These are phyloP conservation scores for Anoplopoma fimbria DNA, from an alignment of 2,113 vertebrate species.

Conservation along the genomic window DNA sequence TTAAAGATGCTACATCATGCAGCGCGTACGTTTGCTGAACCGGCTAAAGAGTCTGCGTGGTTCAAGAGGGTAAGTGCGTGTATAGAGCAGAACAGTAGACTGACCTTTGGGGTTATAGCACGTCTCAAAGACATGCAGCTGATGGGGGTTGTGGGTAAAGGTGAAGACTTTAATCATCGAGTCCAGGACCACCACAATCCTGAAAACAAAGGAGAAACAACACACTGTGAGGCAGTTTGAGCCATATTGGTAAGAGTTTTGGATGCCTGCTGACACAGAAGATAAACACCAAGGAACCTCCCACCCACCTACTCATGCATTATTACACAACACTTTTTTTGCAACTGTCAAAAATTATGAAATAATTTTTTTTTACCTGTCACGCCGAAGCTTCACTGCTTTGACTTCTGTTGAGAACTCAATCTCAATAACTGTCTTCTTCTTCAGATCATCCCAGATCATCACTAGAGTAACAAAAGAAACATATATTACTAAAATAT, in stretches of 20 bases:
- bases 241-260: neutral
- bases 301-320: neutral
- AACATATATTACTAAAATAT: neutral
- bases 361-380: conserved; percentile 85
- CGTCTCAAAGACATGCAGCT: conserved; percentile 98
- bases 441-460: conserved; percentile 99
- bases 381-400: conserved; percentile 95
- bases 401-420: conserved; percentile 99
- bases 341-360: neutral
- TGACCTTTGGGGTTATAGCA: conserved; percentile 99
- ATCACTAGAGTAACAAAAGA: conserved; percentile 86
- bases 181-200: conserved; percentile 97
- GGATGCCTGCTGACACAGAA: neutral
- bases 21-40: too few species aligned
- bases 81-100: conserved; percentile 22
- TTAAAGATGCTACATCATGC: too few species aligned
- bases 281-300: neutral
- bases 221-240: too few species aligned
- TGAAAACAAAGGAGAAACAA: conserved; percentile 65
- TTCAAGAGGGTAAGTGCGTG: too few species aligned
- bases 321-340: neutral
- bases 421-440: conserved; percentile 99
- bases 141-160: conserved; percentile 98
- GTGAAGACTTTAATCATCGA: conserved; percentile 99
- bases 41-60: too few species aligned